These are phyloP conservation scores for Danaus plexippus DNA, from an alignment of 1,140 invertebrate species.

Conservation along the genomic window DNA sequence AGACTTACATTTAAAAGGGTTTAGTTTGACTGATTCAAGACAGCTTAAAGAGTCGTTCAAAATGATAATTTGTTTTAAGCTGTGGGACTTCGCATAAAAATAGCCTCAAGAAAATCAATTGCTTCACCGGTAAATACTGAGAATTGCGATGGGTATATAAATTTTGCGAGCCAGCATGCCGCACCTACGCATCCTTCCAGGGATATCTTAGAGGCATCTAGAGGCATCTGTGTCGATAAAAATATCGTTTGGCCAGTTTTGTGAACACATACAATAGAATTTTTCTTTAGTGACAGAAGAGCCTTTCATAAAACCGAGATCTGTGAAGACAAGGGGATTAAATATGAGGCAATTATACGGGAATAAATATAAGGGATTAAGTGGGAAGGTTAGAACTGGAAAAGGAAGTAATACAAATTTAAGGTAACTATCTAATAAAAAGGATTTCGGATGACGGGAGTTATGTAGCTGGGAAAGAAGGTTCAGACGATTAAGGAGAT, in stretches of 20 bases:
- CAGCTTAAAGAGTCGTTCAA: too few relatives aligned
- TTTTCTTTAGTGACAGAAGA: background rate
- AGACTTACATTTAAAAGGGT: conserved; percentile 4
- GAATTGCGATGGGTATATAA: too few relatives aligned
- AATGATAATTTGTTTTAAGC: too few relatives aligned
- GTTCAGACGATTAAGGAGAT: too few relatives aligned
- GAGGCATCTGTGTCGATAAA: too few relatives aligned
- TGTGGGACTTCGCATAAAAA: background rate
- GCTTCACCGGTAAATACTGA: conserved; percentile 1
- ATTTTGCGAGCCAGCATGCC: conserved; percentile 17
- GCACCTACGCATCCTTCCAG: conserved; percentile 7
- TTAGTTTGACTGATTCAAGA: conserved; percentile 3
- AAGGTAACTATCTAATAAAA: too few relatives aligned
- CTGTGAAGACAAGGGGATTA: background rate
- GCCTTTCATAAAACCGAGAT: conserved; percentile 1
- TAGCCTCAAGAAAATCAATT: background rate
- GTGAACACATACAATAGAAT: background rate
- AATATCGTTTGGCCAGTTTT: conserved; percentile 5
- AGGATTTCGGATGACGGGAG: too few relatives aligned
- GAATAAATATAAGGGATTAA: background rate
- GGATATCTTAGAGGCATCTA: conserved; percentile 15
- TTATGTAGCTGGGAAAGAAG: too few relatives aligned
- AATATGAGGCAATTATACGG: background rate
- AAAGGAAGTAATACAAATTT: too few relatives aligned
- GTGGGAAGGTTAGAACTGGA: too few relatives aligned